These are phyloP conservation scores for Paratilapia polleni DNA, from an alignment of 2,113 vertebrate genomes.

Conservation along the genomic window DNA sequence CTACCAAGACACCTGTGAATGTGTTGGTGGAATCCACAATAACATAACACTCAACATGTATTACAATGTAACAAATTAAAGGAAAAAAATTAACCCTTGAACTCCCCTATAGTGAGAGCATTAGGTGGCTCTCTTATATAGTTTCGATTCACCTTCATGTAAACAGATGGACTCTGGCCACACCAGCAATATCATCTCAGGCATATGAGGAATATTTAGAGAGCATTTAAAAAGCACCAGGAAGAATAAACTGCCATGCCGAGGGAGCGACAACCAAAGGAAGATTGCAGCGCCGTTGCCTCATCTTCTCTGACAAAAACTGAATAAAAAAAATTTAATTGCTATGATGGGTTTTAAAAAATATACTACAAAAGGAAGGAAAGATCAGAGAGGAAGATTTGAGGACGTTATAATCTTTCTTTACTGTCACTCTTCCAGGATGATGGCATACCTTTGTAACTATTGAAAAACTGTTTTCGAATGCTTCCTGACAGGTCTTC, in stretches of 20 bases:
- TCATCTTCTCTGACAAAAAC: conserved; percentile 51
- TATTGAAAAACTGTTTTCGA: conserved; percentile 24
- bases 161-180: background rate
- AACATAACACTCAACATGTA: background rate
- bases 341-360: conserved; percentile 43
- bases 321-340: conserved; percentile 38
- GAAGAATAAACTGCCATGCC: conserved; percentile 1
- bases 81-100: background rate
- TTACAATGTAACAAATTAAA: background rate
- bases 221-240: conserved; percentile 4
- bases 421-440: conserved; percentile 48
- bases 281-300: conserved; percentile 48
- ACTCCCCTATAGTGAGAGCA: background rate
- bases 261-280: conserved; percentile 1
- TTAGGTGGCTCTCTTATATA: background rate
- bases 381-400: conserved; percentile 46
- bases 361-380: conserved; percentile 45
- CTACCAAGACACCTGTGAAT: background rate
- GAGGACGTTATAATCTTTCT: conserved; percentile 29
- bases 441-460: conserved; percentile 57
- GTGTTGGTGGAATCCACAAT: background rate
- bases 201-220: conserved; percentile 4
- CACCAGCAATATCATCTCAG: background rate
- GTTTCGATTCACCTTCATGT: background rate
- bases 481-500: background rate